phyloP scores from a whole-genome alignment of 1,140 invertebrate species.

The Phenacoccus solenopsis region DNA sequence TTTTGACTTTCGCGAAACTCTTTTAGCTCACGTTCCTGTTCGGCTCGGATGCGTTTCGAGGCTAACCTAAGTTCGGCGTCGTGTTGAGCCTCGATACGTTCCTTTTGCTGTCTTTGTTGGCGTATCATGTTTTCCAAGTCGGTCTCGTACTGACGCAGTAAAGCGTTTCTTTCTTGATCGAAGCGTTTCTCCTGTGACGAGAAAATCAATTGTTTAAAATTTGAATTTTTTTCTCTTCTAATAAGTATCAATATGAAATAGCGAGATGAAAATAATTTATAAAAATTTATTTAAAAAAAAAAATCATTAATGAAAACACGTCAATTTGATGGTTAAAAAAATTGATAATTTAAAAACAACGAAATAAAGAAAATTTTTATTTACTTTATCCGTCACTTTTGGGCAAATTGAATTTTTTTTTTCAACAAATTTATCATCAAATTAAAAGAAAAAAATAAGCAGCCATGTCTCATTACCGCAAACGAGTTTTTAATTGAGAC shows the following conservation, averaged over 20 bases:
- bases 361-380: no score
- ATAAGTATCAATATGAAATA: neutral
- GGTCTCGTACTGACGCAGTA: constrained; percentile 75
- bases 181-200: constrained; percentile 55
- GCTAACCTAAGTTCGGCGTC: constrained; percentile 74
- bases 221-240: no score
- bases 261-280: neutral
- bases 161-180: constrained; percentile 60
- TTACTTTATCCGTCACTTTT: no score
- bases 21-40: constrained; percentile 88
- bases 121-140: constrained; percentile 78
- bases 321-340: no score
- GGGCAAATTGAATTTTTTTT: no score
- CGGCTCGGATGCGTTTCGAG: constrained; percentile 70
- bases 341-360: no score
- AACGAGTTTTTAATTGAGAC: no score
- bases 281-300: no score
- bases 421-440: no score
- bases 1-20: constrained; percentile 85
- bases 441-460: no score
- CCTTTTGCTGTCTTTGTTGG: constrained; percentile 82
- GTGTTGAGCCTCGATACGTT: constrained; percentile 83
- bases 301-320: no score
- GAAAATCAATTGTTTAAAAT: neutral
- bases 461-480: no score